Conservation (phyloP, 2,888 invertebrate species). For the Spatulosminthurus flaviceps region DNA sequence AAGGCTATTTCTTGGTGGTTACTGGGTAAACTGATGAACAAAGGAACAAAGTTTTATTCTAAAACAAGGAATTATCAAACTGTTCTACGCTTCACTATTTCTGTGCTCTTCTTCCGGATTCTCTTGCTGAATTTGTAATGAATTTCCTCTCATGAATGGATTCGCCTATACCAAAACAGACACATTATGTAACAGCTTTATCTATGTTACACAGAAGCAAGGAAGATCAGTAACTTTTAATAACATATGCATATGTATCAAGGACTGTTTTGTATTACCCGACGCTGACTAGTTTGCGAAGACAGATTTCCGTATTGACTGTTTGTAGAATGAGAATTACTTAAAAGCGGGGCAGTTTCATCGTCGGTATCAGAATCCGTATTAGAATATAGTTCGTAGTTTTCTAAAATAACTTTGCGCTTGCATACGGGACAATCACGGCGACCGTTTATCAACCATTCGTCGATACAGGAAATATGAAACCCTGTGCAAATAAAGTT, state of each 20-base stretch:
- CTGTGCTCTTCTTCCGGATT: slow-evolving; percentile 12
- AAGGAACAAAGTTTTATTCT: no score
- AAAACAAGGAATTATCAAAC: no score
- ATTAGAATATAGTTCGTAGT: slow-evolving; percentile 41
- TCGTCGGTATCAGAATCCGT: slow-evolving; percentile 46
- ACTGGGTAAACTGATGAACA: no score
- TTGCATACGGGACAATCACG: slow-evolving; percentile 43
- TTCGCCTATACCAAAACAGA: slow-evolving; percentile 28
- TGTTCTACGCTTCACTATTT: neutral
- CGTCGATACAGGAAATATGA: slow-evolving; percentile 39
- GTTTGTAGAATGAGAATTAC: slow-evolving; percentile 16
- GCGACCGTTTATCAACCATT: slow-evolving; percentile 44
- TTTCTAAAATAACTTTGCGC: slow-evolving; percentile 42
- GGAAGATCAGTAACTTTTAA: no score
- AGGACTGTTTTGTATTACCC: neutral
- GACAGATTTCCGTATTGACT: slow-evolving; percentile 24
- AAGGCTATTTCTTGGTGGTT: no score
- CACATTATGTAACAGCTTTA: neutral
- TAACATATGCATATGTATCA: neutral
- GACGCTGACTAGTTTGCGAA: slow-evolving; percentile 30
- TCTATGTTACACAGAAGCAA: no score
- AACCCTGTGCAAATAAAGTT: slow-evolving; percentile 28
- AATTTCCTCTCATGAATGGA: slow-evolving; percentile 41
- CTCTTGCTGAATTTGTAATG: slow-evolving; percentile 41
- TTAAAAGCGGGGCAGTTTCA: slow-evolving; percentile 43